These are phyloP conservation scores for Hystrix brachyura DNA, from an alignment of 2,113 vertebrate species.

Conservation along the genomic window DNA sequence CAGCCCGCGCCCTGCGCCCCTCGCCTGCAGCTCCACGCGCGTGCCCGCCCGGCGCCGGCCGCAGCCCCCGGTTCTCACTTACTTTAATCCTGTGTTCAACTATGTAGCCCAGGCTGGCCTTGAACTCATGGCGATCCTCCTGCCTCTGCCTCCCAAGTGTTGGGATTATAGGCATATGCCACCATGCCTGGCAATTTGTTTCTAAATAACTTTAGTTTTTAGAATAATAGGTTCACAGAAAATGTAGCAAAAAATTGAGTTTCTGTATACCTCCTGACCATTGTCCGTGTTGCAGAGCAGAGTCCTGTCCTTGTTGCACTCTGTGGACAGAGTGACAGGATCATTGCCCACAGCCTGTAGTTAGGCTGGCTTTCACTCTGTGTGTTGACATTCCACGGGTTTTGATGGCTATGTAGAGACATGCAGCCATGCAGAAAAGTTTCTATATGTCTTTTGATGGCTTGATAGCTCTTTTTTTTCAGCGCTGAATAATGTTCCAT, in stretches of 20 bases:
- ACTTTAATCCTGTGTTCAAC: neutral
- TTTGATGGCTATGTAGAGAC: neutral
- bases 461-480: neutral
- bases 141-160: too few species aligned
- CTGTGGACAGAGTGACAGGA: neutral
- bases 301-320: neutral
- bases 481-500: neutral
- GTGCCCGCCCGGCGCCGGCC: conserved; percentile 44
- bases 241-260: neutral
- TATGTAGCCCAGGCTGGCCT: neutral
- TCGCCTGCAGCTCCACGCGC: neutral
- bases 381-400: neutral
- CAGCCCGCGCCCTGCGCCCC: neutral
- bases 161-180: too few species aligned
- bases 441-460: neutral
- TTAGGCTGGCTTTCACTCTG: neutral
- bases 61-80: conserved; percentile 44
- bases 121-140: too few species aligned
- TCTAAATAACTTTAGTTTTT: neutral
- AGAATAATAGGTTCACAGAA: neutral
- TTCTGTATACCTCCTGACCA: neutral
- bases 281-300: neutral
- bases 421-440: neutral
- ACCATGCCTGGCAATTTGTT: neutral
- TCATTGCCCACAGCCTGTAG: neutral